Evolutionary conservation across 2,888 invertebrate genomes (phyloP), one percentile per base, ranked within the genome.

Genomic region (Spodoptera picta): DNA sequence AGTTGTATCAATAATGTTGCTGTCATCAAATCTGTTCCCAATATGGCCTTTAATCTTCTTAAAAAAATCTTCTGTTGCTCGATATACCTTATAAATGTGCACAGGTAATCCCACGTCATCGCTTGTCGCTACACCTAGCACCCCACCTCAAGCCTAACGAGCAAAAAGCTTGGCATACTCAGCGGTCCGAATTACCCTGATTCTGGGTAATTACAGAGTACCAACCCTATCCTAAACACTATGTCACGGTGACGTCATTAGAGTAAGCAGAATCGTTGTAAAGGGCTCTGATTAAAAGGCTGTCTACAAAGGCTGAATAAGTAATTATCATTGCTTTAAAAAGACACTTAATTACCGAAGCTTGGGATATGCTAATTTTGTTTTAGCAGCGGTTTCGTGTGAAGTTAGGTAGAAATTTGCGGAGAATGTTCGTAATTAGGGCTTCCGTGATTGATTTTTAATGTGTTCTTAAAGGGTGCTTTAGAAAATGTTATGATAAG

Each of bases 201-300:
- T 91, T 92, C 86, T 84, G 89, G 88, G 90, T 93, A 92, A 93
- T 93, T 93, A 92, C 91, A 90, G 87, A 84, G 81, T 84, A 79
- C 83, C 89, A 88, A 87, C 86, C 87, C 87, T 88, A 88, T 87
- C 87, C 82, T 82, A 87, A 87, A 85, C 87, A 90, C 90, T 91
- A 90, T 92, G 93, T 93, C 93, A 93, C 90, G 89, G 89, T 92
- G 92, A 89, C 91, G 91, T 89, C 93, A 90, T 93, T 93, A 92
- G 87, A 87, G 90, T 88, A 91, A 89, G 90, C 91, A 88, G 89
- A 91, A 91, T 90, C 87, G 89, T 87, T 86, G 68, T 76, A 81
- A 86, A 85, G 80, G 79, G 77, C 73, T 71, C 69, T 77, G 80
- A 81, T 83, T 81, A 81, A 81, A 83, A 80, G 79, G 65, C 73